A percentile compares a stretch with the other conserved stretches of the same genome.
Evolutionary conservation across 1,140 invertebrate genomes (phyloP).

Genomic region (Drosophila melanica): DNA sequence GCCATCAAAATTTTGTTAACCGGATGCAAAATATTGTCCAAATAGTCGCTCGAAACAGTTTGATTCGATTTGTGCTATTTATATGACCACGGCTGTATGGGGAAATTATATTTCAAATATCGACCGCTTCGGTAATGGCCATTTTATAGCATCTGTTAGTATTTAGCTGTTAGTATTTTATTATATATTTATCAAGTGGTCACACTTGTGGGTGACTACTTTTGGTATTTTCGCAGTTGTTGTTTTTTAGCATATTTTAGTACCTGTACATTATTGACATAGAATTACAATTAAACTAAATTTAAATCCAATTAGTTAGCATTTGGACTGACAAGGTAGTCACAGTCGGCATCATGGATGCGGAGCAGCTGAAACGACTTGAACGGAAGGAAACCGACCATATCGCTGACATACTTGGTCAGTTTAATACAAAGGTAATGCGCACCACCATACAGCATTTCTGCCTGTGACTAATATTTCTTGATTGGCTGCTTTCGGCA

Average conservation of each 20-base stretch:
- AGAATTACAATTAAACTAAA: conserved; percentile 37
- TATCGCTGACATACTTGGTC: conserved; percentile 61
- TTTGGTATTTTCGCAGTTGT: conserved; percentile 13
- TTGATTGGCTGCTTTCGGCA: not conserved
- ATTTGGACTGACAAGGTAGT: conserved; percentile 4
- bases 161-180: not conserved
- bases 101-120: too few relatives aligned
- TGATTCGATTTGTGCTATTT: too few relatives aligned
- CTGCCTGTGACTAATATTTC: conserved; percentile 18
- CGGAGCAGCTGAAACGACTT: conserved; percentile 67
- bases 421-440: conserved; percentile 74
- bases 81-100: too few relatives aligned
- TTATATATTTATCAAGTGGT: not conserved
- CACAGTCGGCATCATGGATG: conserved; percentile 64
- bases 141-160: not conserved
- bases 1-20: too few relatives aligned
- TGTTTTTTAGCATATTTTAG: conserved; percentile 19
- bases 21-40: too few relatives aligned
- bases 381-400: conserved; percentile 60
- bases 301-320: conserved; percentile 45
- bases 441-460: conserved; percentile 7
- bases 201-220: conserved; percentile 1
- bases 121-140: not conserved
- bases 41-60: too few relatives aligned
- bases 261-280: conserved; percentile 37